Conservation (phyloP, 2,113 vertebrate species). For the Gorilla gorilla region DNA sequence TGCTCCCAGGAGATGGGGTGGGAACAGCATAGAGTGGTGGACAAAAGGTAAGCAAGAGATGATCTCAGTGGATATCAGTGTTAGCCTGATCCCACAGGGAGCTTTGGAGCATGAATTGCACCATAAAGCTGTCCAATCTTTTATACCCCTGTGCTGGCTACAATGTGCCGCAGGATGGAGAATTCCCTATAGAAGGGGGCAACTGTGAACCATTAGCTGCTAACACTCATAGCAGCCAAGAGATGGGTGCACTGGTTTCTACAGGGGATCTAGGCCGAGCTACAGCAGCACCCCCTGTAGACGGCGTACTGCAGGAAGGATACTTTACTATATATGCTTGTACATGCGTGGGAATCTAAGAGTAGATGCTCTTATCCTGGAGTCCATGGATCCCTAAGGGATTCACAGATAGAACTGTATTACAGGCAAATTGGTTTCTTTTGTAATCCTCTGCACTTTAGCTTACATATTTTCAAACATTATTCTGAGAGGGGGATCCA, state of each 20-base stretch:
- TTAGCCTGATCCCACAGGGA: background rate
- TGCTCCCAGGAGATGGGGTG: background rate
- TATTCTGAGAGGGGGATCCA: background rate
- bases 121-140: background rate
- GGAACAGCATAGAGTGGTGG: background rate
- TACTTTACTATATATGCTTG: no score
- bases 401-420: background rate
- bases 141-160: background rate
- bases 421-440: background rate
- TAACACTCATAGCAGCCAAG: background rate
- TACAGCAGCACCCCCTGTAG: background rate
- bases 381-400: background rate
- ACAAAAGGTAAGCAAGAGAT: background rate
- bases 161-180: no score
- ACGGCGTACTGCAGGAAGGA: background rate
- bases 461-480: background rate
- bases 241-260: background rate
- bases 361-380: background rate
- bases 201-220: background rate
- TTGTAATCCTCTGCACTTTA: background rate
- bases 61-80: background rate
- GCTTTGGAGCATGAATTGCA: background rate
- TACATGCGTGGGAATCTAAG: background rate
- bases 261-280: background rate
- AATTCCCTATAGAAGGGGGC: background rate